Percentiles rank a stretch among this genome's conserved stretches.
These are phyloP conservation scores for Trypoxylon attenuatum DNA, from an alignment of 2,888 invertebrate species.

Conservation along the genomic window DNA sequence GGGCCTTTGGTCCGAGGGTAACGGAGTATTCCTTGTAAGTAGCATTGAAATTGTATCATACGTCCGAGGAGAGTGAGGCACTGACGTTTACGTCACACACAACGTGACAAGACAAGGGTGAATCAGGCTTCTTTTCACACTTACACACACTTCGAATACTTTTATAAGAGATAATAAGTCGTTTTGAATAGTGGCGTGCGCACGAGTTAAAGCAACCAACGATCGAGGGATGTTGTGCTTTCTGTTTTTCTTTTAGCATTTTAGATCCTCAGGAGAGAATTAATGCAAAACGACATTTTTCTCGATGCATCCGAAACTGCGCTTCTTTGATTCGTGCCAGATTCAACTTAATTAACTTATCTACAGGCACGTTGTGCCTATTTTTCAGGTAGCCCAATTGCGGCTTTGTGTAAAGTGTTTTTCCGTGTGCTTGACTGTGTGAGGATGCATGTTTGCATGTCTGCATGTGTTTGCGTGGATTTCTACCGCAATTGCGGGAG, in stretches of 20 bases:
- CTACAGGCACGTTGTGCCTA: neutral
- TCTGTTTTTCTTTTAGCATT: neutral
- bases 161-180: too few relatives aligned
- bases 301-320: neutral
- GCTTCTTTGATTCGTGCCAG: neutral
- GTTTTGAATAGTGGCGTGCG: too few relatives aligned
- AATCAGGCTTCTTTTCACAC: neutral
- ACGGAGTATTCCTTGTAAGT: neutral
- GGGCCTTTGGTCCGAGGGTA: too few relatives aligned
- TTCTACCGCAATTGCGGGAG: constrained; percentile 22
- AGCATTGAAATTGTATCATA: neutral
- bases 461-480: constrained; percentile 5
- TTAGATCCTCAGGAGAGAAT: too few relatives aligned
- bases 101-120: neutral
- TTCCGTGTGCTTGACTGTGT: too few relatives aligned
- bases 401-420: constrained; percentile 15
- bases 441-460: neutral
- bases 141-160: neutral
- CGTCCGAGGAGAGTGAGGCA: neutral
- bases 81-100: too few relatives aligned
- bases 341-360: neutral
- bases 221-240: neutral
- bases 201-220: neutral
- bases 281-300: neutral
- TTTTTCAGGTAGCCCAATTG: neutral